Conservation (phyloP, 2,113 vertebrate genomes). For the Callithrix jacchus region DNA sequence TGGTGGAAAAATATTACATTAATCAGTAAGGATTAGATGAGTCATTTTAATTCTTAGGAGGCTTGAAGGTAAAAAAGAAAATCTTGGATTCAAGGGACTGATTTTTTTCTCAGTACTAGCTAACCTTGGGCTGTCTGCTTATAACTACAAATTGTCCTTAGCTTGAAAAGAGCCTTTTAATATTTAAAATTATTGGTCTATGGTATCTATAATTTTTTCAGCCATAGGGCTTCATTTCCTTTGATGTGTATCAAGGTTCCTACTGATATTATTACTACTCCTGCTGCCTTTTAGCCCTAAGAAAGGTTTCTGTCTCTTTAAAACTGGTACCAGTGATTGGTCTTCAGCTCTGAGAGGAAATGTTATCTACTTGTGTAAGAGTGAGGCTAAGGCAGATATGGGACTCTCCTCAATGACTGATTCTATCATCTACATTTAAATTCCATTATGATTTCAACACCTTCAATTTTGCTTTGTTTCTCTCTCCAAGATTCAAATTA, state of each 20-base stretch:
- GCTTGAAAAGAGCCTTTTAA: constrained; percentile 83
- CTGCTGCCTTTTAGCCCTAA: constrained; percentile 83
- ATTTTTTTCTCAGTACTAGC: constrained; percentile 68
- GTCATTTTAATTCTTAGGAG: constrained; percentile 77
- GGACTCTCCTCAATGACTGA: constrained; percentile 48
- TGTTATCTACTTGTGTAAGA: constrained; percentile 78
- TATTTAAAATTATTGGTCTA: constrained; percentile 88
- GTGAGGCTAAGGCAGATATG: constrained; percentile 65
- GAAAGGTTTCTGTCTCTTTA: constrained; percentile 82
- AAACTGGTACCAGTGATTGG: constrained; percentile 76
- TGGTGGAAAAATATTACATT: constrained; percentile 48
- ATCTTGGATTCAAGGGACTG: constrained; percentile 66
- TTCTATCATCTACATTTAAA: constrained; percentile 65
- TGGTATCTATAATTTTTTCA: constrained; percentile 83
- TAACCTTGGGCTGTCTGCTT: constrained; percentile 83
- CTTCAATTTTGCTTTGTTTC: neutral
- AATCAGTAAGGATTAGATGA: constrained; percentile 76
- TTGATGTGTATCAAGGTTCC: constrained; percentile 84
- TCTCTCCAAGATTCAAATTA: neutral
- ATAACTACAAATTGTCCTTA: constrained; percentile 79
- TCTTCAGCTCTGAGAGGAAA: constrained; percentile 71
- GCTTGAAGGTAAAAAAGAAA: constrained; percentile 66
- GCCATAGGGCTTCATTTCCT: constrained; percentile 84
- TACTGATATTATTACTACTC: constrained; percentile 79
- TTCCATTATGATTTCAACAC: neutral